Base-by-base conservation (phyloP, 2,797 vertebrate genomes). In the Odontamblyopus rebecca region DNA sequence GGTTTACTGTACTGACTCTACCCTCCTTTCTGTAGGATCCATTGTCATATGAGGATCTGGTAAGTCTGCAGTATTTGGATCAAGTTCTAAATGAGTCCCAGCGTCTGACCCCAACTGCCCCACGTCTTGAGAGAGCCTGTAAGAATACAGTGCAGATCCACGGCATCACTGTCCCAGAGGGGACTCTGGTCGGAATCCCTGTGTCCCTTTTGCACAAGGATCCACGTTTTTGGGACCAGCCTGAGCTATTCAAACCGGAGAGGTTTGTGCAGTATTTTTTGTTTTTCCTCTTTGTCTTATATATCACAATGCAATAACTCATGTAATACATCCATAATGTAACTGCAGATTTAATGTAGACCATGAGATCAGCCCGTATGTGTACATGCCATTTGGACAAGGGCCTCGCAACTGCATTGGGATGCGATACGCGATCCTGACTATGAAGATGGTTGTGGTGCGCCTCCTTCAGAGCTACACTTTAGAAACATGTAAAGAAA, bases 351-450 rank as follows among this genome's bases (percentile, higher is more conserved):
- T 96, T 88, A 93, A 82, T 27, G 95, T 95, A 79, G 91, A 93
- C 29, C 89, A 89, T 19, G 91, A 68, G 32, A 73, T 94, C 5
- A 91, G 95, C 72, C 94, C 91, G 0, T 96, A 95, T 0, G 65
- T 19, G 0, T 96, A 88, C 70, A 79, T 96, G 85, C 95, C 95
- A 0, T 97, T 97, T 19, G 95, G 96, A 19, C 69, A 88, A 0
- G 96, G 96, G 0, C 96, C 96, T 71, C 91, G 95, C 18, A 97
- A 97, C 87, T 96, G 95, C 74, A 35, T 96, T 0, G 95, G 95
- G 64, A 94, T 95, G 94, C 88, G 94, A 11, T 97, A 95, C 72
- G 95, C 93, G 0, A 18, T 95, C 56, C 84, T 96, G 16, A 79
- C 63, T n/a, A 76, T 96, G 71, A 96, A 96, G 83, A 70, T 91